Percentiles rank a stretch among this genome's conserved stretches.
These are phyloP conservation scores for Apodemia mormo DNA, from an alignment of 2,888 invertebrate genomes.

Conservation along the genomic window DNA sequence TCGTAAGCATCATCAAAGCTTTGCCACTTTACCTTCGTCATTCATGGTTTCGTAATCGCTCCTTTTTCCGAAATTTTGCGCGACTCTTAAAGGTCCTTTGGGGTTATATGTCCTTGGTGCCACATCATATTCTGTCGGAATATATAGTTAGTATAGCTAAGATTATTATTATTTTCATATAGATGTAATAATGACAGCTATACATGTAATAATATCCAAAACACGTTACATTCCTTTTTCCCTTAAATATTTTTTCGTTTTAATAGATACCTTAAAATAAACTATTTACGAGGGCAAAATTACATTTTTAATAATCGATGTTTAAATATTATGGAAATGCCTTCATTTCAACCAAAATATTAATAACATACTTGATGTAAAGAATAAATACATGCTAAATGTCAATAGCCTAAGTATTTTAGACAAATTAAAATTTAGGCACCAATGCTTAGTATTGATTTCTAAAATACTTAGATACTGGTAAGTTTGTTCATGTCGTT, in stretches of 20 bases:
- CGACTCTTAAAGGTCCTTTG: slow-evolving; percentile 17
- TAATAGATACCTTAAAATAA: background rate
- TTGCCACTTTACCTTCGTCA: slow-evolving; percentile 21
- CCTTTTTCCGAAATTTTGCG: slow-evolving; percentile 65
- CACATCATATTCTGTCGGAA: slow-evolving; percentile 15
- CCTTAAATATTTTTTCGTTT: background rate
- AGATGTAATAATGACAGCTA: background rate
- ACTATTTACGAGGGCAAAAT: background rate
- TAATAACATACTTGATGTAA: background rate
- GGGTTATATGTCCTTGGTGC: background rate
- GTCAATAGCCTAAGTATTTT: too few species aligned
- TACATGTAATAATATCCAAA: background rate
- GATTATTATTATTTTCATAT: background rate
- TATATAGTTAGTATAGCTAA: slow-evolving; percentile 4
- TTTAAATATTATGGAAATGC: background rate
- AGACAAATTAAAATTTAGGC: too few species aligned
- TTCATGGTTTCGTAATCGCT: slow-evolving; percentile 50
- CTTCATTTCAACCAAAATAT: background rate
- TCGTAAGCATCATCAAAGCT: slow-evolving; percentile 1
- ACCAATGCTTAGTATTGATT: too few species aligned
- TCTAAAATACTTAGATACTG: background rate
- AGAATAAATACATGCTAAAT: too few species aligned
- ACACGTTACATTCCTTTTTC: background rate
- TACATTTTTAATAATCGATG: background rate
- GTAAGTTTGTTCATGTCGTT: background rate